Evolutionary conservation across 2,113 vertebrate genomes (phyloP).

Genomic region (Columbina picui): DNA sequence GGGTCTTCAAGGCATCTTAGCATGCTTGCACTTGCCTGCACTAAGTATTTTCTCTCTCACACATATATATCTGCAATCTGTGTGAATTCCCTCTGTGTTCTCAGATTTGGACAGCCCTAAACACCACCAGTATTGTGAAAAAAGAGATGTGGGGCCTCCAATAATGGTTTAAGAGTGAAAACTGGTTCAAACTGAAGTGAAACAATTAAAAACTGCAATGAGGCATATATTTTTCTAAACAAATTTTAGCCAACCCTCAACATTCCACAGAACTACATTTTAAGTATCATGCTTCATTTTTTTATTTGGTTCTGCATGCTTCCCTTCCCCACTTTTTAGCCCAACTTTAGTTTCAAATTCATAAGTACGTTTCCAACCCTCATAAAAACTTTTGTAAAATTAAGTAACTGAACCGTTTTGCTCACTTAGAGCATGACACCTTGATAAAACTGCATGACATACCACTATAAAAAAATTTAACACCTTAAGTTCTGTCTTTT

Average conservation of each 20-base stretch:
- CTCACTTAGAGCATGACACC: background rate
- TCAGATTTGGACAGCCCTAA: background rate
- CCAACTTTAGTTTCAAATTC: background rate
- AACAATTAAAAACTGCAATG: background rate
- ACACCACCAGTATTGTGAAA: background rate
- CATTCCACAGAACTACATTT: background rate
- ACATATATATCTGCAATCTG: accelerated
- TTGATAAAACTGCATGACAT: background rate
- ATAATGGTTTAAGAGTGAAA: background rate
- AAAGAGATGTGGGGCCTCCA: background rate
- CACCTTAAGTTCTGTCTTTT: background rate
- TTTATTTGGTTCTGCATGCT: background rate
- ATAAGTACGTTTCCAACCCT: background rate
- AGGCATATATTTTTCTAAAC: background rate
- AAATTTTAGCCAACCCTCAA: background rate
- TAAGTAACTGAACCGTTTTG: background rate
- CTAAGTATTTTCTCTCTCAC: background rate
- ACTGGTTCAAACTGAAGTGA: background rate
- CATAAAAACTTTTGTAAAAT: background rate
- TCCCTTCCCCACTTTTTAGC: background rate
- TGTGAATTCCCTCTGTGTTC: background rate
- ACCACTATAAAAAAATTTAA: background rate
- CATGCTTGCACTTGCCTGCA: background rate
- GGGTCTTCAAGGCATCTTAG: background rate
- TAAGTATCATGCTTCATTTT: background rate